Percentiles rank a stretch among this genome's conserved stretches.
Evolutionary conservation across 2,113 vertebrate genomes (phyloP).

Genomic region (Theristicus caerulescens): DNA sequence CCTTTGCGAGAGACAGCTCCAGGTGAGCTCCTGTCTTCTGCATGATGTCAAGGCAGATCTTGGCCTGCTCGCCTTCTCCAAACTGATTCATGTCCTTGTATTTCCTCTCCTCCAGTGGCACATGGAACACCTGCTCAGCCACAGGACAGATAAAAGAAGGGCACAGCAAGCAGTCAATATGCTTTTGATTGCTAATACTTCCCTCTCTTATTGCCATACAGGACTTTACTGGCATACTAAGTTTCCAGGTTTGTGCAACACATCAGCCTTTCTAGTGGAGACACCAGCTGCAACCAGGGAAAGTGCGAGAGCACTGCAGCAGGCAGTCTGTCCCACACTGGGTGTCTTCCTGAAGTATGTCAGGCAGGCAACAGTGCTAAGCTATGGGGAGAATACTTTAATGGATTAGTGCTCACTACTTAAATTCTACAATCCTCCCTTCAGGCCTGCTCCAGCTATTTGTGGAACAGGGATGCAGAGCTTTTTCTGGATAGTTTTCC

Average conservation of each 20-base stretch:
- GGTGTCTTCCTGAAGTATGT: not conserved
- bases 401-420: not conserved
- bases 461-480: not conserved
- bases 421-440: not conserved
- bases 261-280: not conserved
- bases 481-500: not conserved
- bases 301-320: not conserved
- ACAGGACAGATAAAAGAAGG: not conserved
- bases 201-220: not conserved
- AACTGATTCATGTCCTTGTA: slow-evolving; percentile 99
- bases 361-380: not conserved
- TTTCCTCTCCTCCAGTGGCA: slow-evolving; percentile 96
- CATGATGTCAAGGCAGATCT: slow-evolving; percentile 99
- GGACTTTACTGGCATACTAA: not conserved
- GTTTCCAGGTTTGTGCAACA: not conserved
- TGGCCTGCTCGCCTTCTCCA: slow-evolving; percentile 97
- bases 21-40: slow-evolving; percentile 97
- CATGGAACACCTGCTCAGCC: slow-evolving; percentile 90
- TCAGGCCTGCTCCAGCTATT: not conserved
- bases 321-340: not conserved
- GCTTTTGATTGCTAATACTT: not conserved
- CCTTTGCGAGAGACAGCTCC: slow-evolving; percentile 97
- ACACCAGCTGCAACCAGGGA: not conserved
- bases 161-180: not conserved
- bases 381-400: not conserved